Percentiles rank a stretch among this genome's conserved stretches.
phyloP scores from a whole-genome alignment of 1,140 invertebrate genomes.

The Halotydeus destructor region DNA sequence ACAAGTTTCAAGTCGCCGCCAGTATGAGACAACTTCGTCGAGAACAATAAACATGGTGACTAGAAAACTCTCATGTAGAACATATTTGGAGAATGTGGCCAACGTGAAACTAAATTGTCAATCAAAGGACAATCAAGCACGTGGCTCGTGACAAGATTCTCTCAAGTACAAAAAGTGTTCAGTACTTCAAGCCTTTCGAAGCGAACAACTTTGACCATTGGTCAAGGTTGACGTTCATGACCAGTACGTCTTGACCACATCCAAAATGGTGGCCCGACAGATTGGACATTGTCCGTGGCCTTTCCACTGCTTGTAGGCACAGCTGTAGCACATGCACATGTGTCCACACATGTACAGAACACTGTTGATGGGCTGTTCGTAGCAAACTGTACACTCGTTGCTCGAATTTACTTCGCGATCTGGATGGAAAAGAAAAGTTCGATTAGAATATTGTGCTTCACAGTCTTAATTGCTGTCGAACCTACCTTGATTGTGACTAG shows the following conservation, averaged over 20 bases:
- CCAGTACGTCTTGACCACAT: conserved; percentile 84
- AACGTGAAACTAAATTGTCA: too few species aligned
- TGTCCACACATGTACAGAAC: conserved; percentile 91
- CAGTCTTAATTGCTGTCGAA: too few species aligned
- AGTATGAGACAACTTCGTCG: too few species aligned
- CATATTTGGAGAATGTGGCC: too few species aligned
- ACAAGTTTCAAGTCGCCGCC: too few species aligned
- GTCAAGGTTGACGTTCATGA: conserved; percentile 2
- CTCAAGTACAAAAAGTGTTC: too few species aligned
- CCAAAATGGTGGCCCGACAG: conserved; percentile 69
- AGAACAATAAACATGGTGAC: too few species aligned
- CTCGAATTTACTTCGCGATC: conserved; percentile 4
- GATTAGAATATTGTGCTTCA: background rate
- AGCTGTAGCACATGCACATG: conserved; percentile 97
- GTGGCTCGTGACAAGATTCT: too few species aligned
- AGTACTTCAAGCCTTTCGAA: background rate
- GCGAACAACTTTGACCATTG: too few species aligned
- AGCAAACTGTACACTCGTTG: conserved; percentile 77
- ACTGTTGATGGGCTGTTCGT: conserved; percentile 71
- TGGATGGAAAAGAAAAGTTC: background rate
- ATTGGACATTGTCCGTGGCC: conserved; percentile 70
- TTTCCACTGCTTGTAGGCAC: conserved; percentile 72
- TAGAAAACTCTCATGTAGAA: too few species aligned
- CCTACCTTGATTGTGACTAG: too few species aligned
- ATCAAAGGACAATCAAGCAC: too few species aligned